Evolutionary conservation across 1,140 invertebrate genomes (phyloP).

Genomic region (Drosophila nigromelanica): DNA sequence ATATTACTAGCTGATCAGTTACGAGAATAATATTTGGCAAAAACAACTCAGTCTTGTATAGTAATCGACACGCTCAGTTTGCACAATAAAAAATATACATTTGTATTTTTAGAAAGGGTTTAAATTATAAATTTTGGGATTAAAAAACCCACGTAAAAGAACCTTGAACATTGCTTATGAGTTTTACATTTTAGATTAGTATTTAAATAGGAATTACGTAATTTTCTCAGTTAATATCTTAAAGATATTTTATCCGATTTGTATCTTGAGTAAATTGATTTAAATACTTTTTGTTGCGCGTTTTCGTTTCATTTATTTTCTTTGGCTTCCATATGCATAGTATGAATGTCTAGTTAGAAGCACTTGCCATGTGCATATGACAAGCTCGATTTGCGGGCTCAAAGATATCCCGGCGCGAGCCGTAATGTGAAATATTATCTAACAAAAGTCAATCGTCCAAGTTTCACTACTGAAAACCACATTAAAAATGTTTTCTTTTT

Average conservation of each 20-base stretch:
- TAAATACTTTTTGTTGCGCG: not conserved
- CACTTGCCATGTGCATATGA: conserved; percentile 59
- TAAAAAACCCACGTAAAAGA: too few relatives aligned
- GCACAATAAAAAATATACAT: too few relatives aligned
- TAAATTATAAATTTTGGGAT: too few relatives aligned
- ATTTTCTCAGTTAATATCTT: too few relatives aligned
- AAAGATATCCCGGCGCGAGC: conserved; percentile 71
- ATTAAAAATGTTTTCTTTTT: conserved; percentile 50
- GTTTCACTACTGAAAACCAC: conserved; percentile 38
- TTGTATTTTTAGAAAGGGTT: too few relatives aligned
- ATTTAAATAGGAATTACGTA: too few relatives aligned
- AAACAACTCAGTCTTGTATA: too few relatives aligned
- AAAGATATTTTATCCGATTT: not conserved
- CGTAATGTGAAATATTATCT: conserved; percentile 79
- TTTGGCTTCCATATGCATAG: not conserved
- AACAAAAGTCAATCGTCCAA: conserved; percentile 62
- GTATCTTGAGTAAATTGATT: conserved; percentile 4
- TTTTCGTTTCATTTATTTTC: not conserved
- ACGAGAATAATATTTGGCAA: too few relatives aligned
- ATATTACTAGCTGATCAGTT: too few relatives aligned
- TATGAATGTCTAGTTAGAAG: conserved; percentile 14
- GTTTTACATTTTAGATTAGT: too few relatives aligned
- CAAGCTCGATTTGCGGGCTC: conserved; percentile 69
- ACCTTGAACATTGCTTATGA: too few relatives aligned
- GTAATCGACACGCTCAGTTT: too few relatives aligned